phyloP scores from a whole-genome alignment of 2,888 invertebrate species.

The Anthophora plumipes region DNA sequence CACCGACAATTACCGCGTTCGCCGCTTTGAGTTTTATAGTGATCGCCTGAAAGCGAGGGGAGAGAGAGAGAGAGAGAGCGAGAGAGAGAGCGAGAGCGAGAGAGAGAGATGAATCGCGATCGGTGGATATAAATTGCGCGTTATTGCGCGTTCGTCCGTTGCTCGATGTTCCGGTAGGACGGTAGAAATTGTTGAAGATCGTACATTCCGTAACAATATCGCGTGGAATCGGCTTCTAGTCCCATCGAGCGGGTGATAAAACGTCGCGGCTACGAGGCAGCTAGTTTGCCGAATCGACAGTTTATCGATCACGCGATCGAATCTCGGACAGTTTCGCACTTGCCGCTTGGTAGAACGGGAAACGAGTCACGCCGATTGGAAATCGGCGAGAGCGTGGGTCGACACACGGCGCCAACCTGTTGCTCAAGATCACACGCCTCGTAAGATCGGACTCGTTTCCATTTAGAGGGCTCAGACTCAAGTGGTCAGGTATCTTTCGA shows the following conservation, averaged over 20 bases:
- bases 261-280: conserved; percentile 38
- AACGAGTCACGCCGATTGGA: conserved; percentile 76
- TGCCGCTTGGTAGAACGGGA: conserved; percentile 61
- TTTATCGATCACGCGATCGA: conserved; percentile 71
- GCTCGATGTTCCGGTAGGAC: conserved; percentile 32
- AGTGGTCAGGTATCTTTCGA: conserved; percentile 41
- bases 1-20: not conserved
- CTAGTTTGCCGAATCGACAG: conserved; percentile 55
- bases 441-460: conserved; percentile 77
- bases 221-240: conserved; percentile 44
- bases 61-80: not conserved
- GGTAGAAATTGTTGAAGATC: conserved; percentile 39
- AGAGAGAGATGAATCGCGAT: conserved; percentile 40
- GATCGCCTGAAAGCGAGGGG: not conserved
- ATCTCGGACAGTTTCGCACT: conserved; percentile 63
- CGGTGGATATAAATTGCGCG: conserved; percentile 23
- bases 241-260: conserved; percentile 59
- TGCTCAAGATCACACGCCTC: conserved; percentile 80
- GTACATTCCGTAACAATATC: conserved; percentile 46
- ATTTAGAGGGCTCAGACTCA: conserved; percentile 73
- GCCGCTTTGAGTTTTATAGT: conserved; percentile 27
- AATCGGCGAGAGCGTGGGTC: conserved; percentile 80
- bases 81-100: too few relatives aligned
- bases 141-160: conserved; percentile 26
- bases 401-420: conserved; percentile 84